Evolutionary conservation across 2,888 invertebrate genomes (phyloP), one percentile per base, ranked within the genome.

Genomic region (Micoletzkya japonica): DNA sequence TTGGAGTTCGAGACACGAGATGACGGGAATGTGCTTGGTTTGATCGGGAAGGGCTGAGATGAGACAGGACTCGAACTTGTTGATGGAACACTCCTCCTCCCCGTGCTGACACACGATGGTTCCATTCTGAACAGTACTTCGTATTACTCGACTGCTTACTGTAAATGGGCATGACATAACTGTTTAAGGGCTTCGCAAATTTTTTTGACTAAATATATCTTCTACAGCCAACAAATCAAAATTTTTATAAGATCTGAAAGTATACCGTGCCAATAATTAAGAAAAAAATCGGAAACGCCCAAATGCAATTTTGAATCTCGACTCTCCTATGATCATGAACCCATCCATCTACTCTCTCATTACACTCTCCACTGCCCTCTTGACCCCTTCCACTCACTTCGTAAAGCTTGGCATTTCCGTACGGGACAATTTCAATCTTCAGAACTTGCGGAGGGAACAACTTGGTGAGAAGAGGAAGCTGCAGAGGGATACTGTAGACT

Each of bases 381-480:
- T n/a, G n/a, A n/a, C n/a, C n/a, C n/a, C n/a, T n/a, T n/a, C n/a
- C n/a, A n/a, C n/a, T n/a, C 20, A 44, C 44, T 20, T 44, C 44
- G 20, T 44, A 44, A 44, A 73, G 61, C 67, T 79, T 77, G 6
- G 84, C 84, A 71, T 85, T 84, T 66, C 84, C 84, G 69, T 78
- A 85, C 14, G 83, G 84, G 10, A 85, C 79, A 17, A 84, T 67
- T 63, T 85, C 82, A 57, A 85, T 77, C 54, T 83, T 75, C 17
- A 85, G 77, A 56, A 71, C 76, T 36, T 77, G 76, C 0, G 57
- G 1, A 1, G 50, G 70, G 70, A 79, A 80, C 69, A 79, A 68
- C 74, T 76, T 74, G 73, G 72, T 80, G 37, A 81, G 66, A 30
- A 58, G 49, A 28, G 39, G 32, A 20, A 2, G 17, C 7, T 70